phyloP scores from a whole-genome alignment of 2,113 vertebrate species.

The Aspiorhynchus laticeps region DNA sequence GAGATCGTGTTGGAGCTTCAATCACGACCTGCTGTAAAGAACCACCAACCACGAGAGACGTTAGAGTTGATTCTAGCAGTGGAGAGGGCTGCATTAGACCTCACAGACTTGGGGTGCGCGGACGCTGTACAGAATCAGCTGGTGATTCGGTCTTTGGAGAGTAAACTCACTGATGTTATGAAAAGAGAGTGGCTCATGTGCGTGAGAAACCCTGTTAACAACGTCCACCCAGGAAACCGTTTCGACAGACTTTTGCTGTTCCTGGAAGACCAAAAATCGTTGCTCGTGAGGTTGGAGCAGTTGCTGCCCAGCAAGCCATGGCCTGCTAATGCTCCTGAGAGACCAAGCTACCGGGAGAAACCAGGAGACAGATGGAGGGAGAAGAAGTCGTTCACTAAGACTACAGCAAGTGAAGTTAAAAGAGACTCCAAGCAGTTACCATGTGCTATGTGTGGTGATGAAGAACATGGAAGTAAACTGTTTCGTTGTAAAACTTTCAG shows the following conservation, averaged over 20 bases:
- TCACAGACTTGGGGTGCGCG: background rate
- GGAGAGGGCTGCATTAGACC: background rate
- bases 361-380: background rate
- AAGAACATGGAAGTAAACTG: background rate
- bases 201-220: background rate
- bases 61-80: conserved; percentile 1
- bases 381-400: background rate
- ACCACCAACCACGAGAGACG: background rate
- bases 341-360: background rate
- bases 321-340: background rate
- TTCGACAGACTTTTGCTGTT: background rate
- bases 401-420: background rate
- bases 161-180: background rate
- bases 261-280: background rate
- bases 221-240: background rate
- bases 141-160: background rate
- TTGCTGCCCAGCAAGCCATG: too few species aligned
- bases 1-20: too few species aligned
- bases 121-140: background rate
- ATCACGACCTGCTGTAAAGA: conserved; percentile 3
- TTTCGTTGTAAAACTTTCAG: conserved; percentile 1
- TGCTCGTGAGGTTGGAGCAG: too few species aligned
- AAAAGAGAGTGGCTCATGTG: background rate
- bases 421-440: too few species aligned
- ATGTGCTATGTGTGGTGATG: background rate